Evolutionary conservation across 2,797 vertebrate species (phyloP).

Genomic region (Anomalospiza imberbis): DNA sequence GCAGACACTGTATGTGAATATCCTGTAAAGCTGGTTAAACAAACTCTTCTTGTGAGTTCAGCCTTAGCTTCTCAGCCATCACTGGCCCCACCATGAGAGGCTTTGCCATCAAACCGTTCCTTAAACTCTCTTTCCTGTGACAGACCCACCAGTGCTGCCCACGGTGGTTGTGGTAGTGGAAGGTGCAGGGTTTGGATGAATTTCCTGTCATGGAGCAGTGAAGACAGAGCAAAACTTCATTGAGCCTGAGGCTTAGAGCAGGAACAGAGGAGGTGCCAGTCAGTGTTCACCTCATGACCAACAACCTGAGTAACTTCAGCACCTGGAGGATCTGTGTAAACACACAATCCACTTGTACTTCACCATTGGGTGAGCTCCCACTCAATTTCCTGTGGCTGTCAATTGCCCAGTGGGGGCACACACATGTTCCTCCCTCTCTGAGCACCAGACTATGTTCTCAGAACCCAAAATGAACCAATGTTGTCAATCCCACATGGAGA

Average conservation of each 20-base stretch:
- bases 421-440: neutral
- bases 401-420: neutral
- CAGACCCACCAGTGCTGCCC: neutral
- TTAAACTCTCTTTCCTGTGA: neutral
- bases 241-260: neutral
- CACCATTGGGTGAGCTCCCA: neutral
- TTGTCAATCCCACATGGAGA: neutral
- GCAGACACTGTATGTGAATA: accelerated
- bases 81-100: accelerated
- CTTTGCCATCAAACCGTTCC: neutral
- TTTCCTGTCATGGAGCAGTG: neutral
- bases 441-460: neutral
- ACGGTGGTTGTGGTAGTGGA: accelerated
- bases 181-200: neutral
- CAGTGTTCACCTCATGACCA: neutral
- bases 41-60: neutral
- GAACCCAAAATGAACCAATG: accelerated
- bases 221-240: neutral
- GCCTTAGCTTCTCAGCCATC: neutral
- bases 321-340: neutral
- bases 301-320: neutral
- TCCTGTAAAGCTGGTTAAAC: neutral
- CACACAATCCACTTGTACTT: neutral
- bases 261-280: neutral
- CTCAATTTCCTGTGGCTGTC: neutral